Base-by-base conservation (phyloP, 2,797 vertebrate species). In the Cryptoblepharus egeriae region DNA sequence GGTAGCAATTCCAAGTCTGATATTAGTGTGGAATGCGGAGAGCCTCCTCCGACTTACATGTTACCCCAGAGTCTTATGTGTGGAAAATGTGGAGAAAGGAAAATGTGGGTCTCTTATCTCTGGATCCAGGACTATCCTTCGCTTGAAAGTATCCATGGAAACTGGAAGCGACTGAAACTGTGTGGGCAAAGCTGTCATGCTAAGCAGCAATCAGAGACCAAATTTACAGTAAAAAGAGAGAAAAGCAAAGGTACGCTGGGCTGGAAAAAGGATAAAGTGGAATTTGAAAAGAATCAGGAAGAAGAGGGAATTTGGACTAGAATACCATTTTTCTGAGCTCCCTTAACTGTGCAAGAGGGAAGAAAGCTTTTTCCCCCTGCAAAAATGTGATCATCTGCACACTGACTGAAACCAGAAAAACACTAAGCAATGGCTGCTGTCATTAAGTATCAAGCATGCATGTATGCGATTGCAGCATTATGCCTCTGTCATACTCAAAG, bases 111-210 rank as follows among this genome's bases (percentile, higher is more conserved):
- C 67, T 64, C 60, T 75, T 83, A 9, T 68, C 64, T 75, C 37
- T 69, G n/a, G 28, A 42, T 58, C 52, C 35, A 30, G 67, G 11
- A 12, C 63, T 32, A 79, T 60, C 35, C 22, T 81, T 67, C 24
- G 0, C 63, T 84, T 82, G 69, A 42, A 63, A 69, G 67, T 75
- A 77, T 73, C 79, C 55, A 60, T 26, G 71, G 76, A 42, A 1
- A 0, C 0, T 30, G 28, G n/a, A 13, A 71, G 13, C 75, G 24
- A 10, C 67, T 65, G 45, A 37, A 37, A 83, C 24, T 18, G 49
- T 35, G 42, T 86, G 77, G 37, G 32, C 2, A 42, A 16, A 28
- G 28, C 73, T 85, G 85, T 60, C 30, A 7, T 4, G 6, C 75
- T 20, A 69, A 57, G 71, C 42, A 58, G 0, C 0, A 20, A 28